Conservation (phyloP, 2,797 vertebrate genomes). For the Ciconia nigra region DNA sequence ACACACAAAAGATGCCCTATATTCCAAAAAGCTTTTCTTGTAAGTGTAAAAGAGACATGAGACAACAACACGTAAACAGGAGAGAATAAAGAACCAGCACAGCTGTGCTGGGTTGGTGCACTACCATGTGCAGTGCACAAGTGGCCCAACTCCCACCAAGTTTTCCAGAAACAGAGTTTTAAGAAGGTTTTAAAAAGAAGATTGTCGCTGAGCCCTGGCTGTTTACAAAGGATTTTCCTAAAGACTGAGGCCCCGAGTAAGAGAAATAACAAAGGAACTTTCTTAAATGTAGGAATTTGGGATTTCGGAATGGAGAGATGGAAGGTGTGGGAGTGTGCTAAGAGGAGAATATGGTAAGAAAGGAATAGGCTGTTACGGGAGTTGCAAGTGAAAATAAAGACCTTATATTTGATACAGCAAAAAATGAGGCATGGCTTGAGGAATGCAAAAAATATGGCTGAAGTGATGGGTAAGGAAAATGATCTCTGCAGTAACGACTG, state of each 20-base stretch:
- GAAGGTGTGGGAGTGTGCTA: background rate
- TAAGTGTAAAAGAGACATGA: background rate
- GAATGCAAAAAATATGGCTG: background rate
- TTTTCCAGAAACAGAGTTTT: background rate
- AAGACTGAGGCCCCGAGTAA: background rate
- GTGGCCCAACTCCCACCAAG: background rate
- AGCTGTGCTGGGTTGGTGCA: background rate
- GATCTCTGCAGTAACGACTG: background rate
- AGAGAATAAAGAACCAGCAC: background rate
- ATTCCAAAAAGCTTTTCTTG: background rate
- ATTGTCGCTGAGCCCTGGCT: background rate
- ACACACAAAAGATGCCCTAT: background rate
- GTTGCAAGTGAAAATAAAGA: background rate
- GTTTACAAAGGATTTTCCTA: background rate
- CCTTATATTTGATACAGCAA: background rate
- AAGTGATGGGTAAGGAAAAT: background rate
- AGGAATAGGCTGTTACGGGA: background rate
- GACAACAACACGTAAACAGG: background rate
- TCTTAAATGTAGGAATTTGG: background rate
- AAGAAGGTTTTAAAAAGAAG: background rate
- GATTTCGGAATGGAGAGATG: background rate
- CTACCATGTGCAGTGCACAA: rapidly evolving
- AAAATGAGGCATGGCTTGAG: background rate
- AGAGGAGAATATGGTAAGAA: background rate
- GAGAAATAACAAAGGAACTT: background rate